These are phyloP conservation scores for Lysandra coridon DNA, from an alignment of 2,888 invertebrate genomes.

Conservation along the genomic window DNA sequence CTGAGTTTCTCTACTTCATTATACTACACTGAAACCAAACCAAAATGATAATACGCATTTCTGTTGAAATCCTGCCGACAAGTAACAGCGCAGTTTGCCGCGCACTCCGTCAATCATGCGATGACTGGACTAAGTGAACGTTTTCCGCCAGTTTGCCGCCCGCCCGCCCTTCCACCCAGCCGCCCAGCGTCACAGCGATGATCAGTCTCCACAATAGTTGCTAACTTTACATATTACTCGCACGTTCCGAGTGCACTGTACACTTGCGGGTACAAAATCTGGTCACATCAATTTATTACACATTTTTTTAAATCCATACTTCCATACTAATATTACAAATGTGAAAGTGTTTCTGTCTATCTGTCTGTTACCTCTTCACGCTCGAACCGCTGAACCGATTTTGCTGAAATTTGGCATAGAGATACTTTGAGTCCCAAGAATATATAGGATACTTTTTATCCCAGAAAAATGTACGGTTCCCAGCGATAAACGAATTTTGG, in stretches of 20 bases:
- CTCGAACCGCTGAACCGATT: too few relatives aligned
- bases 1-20: too few relatives aligned
- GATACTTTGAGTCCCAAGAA: too few relatives aligned
- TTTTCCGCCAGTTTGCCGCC: slow-evolving; percentile 1
- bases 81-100: background rate
- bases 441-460: too few relatives aligned
- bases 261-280: slow-evolving; percentile 37
- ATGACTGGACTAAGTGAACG: slow-evolving; percentile 4
- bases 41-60: background rate
- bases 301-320: too few relatives aligned
- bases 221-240: slow-evolving; percentile 45
- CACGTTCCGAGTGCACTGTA: slow-evolving; percentile 39
- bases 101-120: slow-evolving; percentile 4
- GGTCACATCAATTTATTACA: too few relatives aligned
- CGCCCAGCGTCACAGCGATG: slow-evolving; percentile 12
- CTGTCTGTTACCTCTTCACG: too few relatives aligned
- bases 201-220: slow-evolving; percentile 40
- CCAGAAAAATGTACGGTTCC: too few relatives aligned
- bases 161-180: background rate
- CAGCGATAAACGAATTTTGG: too few relatives aligned
- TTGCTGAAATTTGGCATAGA: too few relatives aligned
- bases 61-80: background rate
- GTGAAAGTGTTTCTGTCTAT: too few relatives aligned
- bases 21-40: background rate
- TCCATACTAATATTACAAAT: too few relatives aligned